Conservation (phyloP, 2,113 vertebrate species). For the Nycticorax nycticorax region DNA sequence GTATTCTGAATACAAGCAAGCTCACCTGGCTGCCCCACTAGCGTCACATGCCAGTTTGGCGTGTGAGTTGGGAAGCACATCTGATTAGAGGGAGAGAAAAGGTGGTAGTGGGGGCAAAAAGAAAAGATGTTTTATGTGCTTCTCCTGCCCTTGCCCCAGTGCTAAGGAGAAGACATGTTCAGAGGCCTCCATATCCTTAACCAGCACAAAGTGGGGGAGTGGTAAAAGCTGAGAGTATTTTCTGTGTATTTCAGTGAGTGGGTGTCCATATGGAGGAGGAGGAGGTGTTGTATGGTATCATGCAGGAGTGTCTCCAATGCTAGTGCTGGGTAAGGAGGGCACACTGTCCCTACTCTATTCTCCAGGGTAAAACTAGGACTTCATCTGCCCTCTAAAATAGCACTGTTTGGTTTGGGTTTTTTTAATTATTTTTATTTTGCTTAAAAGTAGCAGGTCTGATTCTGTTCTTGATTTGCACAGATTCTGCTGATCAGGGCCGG, state of each 20-base stretch:
- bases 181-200: background rate
- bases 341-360: background rate
- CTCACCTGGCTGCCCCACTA: background rate
- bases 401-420: too few relatives aligned
- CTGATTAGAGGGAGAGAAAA: background rate
- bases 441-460: background rate
- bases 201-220: fast-evolving
- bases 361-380: background rate
- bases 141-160: background rate
- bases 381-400: background rate
- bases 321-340: background rate
- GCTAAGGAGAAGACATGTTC: background rate
- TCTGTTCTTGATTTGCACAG: background rate
- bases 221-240: background rate
- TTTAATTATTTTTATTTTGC: background rate
- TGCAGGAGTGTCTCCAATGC: background rate
- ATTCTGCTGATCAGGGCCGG: background rate
- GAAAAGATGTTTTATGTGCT: background rate
- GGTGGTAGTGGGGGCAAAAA: background rate
- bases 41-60: background rate
- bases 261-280: background rate
- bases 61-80: background rate
- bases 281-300: background rate
- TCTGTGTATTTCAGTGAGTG: background rate
- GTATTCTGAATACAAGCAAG: background rate